Conservation (phyloP, 2,888 invertebrate genomes). For the Meteorus cinctellus region DNA sequence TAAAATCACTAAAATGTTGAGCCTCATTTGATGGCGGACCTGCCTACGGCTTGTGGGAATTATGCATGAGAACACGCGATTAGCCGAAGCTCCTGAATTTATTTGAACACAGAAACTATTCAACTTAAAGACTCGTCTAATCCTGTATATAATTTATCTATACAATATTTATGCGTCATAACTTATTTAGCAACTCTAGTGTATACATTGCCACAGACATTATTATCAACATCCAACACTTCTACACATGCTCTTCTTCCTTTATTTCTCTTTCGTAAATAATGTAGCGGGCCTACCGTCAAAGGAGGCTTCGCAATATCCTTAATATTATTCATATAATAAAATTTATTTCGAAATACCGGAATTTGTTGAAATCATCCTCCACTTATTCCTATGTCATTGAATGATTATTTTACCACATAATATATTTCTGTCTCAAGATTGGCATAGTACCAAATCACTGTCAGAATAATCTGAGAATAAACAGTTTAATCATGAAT, state of each 20-base stretch:
- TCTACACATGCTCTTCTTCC: constrained; percentile 35
- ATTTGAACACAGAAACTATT: constrained; percentile 39
- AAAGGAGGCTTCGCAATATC: constrained; percentile 57
- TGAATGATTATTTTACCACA: constrained; percentile 18
- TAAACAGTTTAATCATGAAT: constrained; percentile 35
- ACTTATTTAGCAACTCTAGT: constrained; percentile 47
- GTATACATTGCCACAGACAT: constrained; percentile 44
- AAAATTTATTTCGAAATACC: constrained; percentile 63
- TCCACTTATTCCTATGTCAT: neutral
- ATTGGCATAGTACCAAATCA: constrained; percentile 41
- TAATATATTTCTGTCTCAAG: constrained; percentile 35
- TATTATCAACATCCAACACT: constrained; percentile 37
- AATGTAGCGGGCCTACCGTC: constrained; percentile 55
- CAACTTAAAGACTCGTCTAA: constrained; percentile 41
- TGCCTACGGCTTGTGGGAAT: constrained; percentile 48
- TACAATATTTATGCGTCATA: constrained; percentile 36
- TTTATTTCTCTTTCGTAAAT: constrained; percentile 50
- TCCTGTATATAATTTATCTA: constrained; percentile 53
- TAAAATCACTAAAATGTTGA: constrained; percentile 53
- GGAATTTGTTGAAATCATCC: constrained; percentile 1
- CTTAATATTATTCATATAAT: constrained; percentile 68
- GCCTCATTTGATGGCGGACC: constrained; percentile 59
- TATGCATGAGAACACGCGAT: constrained; percentile 42
- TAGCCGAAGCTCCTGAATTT: constrained; percentile 31
- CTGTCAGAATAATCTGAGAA: constrained; percentile 4